phyloP scores from a whole-genome alignment of 2,113 vertebrate genomes.

The Pomatostomus ruficeps region DNA sequence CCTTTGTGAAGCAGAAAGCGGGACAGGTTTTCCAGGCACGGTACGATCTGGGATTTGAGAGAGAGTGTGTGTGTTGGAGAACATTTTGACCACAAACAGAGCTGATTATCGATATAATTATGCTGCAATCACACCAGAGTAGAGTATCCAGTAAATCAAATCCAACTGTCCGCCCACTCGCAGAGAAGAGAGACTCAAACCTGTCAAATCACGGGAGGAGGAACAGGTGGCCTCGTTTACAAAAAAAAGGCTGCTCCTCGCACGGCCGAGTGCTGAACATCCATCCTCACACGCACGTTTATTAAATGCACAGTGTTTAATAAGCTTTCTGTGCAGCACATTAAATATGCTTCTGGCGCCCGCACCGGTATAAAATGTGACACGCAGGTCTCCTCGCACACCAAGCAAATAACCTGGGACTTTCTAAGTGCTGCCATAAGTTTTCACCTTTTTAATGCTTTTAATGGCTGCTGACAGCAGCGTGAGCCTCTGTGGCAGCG shows the following conservation, averaged over 20 bases:
- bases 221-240: slow-evolving; percentile 60
- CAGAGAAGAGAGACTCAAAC: slow-evolving; percentile 43
- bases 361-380: not conserved
- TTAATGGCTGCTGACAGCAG: not conserved
- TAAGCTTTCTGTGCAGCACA: not conserved
- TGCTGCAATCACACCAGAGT: slow-evolving; percentile 55
- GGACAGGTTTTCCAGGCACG: not conserved
- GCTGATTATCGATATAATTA: slow-evolving; percentile 68
- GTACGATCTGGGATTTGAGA: not conserved
- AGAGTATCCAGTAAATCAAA: slow-evolving; percentile 60
- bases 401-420: not conserved
- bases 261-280: not conserved
- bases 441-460: not conserved
- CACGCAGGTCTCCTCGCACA: not conserved
- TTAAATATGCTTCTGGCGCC: not conserved
- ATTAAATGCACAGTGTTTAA: not conserved
- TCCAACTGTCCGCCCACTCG: slow-evolving; percentile 59
- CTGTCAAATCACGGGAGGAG: slow-evolving; percentile 52
- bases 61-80: not conserved
- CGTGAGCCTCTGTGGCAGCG: not conserved
- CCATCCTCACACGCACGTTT: not conserved
- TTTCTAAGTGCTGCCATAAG: not conserved
- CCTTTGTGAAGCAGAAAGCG: not conserved
- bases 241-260: not conserved
- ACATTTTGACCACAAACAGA: slow-evolving; percentile 57